Evolutionary conservation across 2,113 vertebrate species (phyloP), one percentile per base, ranked within the genome.

Genomic region (Bungarus multicinctus): DNA sequence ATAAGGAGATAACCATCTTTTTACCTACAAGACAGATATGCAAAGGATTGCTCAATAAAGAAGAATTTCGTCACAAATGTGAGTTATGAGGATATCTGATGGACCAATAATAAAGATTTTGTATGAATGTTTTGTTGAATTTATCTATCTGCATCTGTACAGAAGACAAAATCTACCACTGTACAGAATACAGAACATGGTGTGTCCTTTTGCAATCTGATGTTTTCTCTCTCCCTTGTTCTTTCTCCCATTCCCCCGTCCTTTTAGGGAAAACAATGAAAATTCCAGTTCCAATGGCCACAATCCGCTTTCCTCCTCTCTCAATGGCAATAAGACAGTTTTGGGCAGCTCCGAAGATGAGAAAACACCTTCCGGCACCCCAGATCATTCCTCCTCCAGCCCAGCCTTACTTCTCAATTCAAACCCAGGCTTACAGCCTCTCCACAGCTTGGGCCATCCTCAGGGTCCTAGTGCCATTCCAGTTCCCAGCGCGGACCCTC

Each of bases 291-390:
- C 98, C 96, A 99, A 99, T 97, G 98, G 98, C 97, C 99, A 99
- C 98, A 99, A 99, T 95, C 97, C 98, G 39, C 97, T 99, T 95
- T 98, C 98, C 89, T 98, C 99, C 53, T 99, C 99, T 88, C 98
- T 99, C 98, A 99, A 99, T 81, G 99, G 99, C 96, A 99, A 97
- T 96, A 99, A 99, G 98, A 98, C 98, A 95, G 98, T 99, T 97
- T 98, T 99, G 96, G 99, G 99, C 96, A 99, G 99, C 95, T 99
- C 99, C 0, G 99, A 99, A 97, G 99, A 99, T 93, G 99, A 99
- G 97, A 99, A 99, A 98, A 99, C 99, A 1, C 99, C 99, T 0
- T 98, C 98, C 20, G 99, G 99, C 93, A 99, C 99, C 1, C 99
- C 99, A 87, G 99, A 99, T 96, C 99, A 99, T 98, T 98, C 98